A percentile compares a stretch with the other conserved stretches of the same genome.
These are phyloP conservation scores for Empis livida DNA, from an alignment of 2,888 invertebrate species.

Conservation along the genomic window DNA sequence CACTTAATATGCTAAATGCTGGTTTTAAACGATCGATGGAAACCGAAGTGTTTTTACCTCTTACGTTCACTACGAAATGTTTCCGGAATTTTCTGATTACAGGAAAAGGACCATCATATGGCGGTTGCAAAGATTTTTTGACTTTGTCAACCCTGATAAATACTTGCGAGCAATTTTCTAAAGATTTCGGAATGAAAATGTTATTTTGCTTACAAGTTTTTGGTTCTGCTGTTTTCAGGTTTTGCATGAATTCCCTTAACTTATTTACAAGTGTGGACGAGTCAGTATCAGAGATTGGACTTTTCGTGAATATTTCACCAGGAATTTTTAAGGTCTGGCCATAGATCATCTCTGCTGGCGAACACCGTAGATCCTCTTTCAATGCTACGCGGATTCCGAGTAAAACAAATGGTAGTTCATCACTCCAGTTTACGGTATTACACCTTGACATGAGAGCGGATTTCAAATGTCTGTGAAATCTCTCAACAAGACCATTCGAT, in stretches of 20 bases:
- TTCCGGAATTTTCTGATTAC: not conserved
- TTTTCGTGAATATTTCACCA: not conserved
- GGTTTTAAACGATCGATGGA: conserved; percentile 8
- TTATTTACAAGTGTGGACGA: too few species aligned
- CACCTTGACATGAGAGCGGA: not conserved
- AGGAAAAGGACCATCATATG: conserved; percentile 5
- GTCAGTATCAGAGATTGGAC: too few species aligned
- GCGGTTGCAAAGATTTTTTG: not conserved
- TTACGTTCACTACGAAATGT: not conserved
- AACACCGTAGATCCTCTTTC: not conserved
- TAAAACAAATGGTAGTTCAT: too few species aligned
- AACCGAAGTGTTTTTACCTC: not conserved
- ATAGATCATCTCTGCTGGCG: not conserved
- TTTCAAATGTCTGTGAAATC: not conserved
- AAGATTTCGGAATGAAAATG: too few species aligned
- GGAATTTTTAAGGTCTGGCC: not conserved
- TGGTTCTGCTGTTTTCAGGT: too few species aligned
- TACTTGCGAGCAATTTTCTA: not conserved
- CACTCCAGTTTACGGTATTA: not conserved
- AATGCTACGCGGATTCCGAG: not conserved
- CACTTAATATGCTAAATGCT: conserved; percentile 6
- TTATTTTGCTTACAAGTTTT: too few species aligned
- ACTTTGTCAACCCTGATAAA: conserved; percentile 3
- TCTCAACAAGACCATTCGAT: not conserved
- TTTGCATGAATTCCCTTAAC: too few species aligned